A percentile compares a stretch with the other conserved stretches of the same genome.
Evolutionary conservation across 2,888 invertebrate species (phyloP).

Genomic region (Gibbula magus): DNA sequence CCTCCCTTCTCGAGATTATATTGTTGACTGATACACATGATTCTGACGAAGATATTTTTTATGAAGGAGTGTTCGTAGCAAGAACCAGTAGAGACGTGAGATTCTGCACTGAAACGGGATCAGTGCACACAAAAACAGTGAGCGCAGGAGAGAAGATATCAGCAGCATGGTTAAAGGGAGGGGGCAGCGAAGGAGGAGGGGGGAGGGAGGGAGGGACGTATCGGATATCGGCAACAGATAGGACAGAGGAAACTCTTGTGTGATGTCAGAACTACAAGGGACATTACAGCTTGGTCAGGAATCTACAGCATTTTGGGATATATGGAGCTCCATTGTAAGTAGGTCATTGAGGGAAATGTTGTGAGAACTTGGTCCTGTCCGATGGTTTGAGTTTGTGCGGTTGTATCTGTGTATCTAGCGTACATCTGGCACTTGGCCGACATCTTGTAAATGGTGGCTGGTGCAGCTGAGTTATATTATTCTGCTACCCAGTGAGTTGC

Average conservation of each 20-base stretch:
- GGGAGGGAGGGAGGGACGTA: background rate
- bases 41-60: no score
- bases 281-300: background rate
- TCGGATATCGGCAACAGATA: background rate
- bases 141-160: background rate
- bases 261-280: background rate
- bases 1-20: no score
- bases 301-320: constrained; percentile 8
- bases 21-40: no score
- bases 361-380: background rate
- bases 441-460: constrained; percentile 14
- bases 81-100: background rate
- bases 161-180: background rate
- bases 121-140: constrained; percentile 18
- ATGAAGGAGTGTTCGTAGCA: background rate
- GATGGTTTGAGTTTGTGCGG: background rate
- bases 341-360: constrained; percentile 1
- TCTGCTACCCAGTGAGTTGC: background rate
- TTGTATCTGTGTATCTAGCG: background rate
- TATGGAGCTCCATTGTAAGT: background rate
- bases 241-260: background rate
- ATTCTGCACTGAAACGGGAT: constrained; percentile 1
- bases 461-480: background rate
- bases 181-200: background rate
- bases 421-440: constrained; percentile 1